Evolutionary conservation across 2,113 vertebrate species (phyloP), one percentile per base, ranked within the genome.

Genomic region (Dipodomys merriami): DNA sequence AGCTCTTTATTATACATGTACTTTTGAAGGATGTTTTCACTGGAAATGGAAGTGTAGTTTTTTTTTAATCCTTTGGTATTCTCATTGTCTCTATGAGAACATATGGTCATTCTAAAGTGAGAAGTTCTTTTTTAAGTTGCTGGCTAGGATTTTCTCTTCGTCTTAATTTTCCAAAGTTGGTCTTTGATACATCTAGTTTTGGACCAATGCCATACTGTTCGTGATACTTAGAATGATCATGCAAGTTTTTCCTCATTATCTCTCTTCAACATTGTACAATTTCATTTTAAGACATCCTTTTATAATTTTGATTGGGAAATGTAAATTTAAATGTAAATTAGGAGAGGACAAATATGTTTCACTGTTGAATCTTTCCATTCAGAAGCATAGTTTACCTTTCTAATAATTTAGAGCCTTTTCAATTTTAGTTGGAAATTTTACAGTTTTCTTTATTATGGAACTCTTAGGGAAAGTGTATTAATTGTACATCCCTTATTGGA

Each of bases 381-480:
- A 83, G 22, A 95, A 93, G 22, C 35, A 89, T 62, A 49, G 18
- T 49, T 87, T 94, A 23, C 2, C 23, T 6, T 94, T 93, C 18
- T 92, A 15, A 87, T 88, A 65, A 85, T 79, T 88, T 86, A 46
- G 15, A 92, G 11, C 15, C 35, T 64, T 80, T 84, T 80, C 33
- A 79, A 23, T 93, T 86, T 94, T 46, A 82, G 62, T n/a, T 35
- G 9, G 60, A 68, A 83, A n/a, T 62, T 78, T 62, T 88, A 76
- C 2, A 78, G 12, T 1, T 12, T 88, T n/a, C 30, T 60, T 86
- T 62, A 23, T 80, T 72, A 7, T 79, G 29, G 11, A 72, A 46
- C 9, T 71, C 16, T 33, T 69, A 57, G 83, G 30, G 74, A 44
- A 86, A 83, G 88, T 88, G 10, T 77, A n/a, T 83, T 80, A 78